Conservation (phyloP, 2,113 vertebrate genomes). For the Lepus americanus region DNA sequence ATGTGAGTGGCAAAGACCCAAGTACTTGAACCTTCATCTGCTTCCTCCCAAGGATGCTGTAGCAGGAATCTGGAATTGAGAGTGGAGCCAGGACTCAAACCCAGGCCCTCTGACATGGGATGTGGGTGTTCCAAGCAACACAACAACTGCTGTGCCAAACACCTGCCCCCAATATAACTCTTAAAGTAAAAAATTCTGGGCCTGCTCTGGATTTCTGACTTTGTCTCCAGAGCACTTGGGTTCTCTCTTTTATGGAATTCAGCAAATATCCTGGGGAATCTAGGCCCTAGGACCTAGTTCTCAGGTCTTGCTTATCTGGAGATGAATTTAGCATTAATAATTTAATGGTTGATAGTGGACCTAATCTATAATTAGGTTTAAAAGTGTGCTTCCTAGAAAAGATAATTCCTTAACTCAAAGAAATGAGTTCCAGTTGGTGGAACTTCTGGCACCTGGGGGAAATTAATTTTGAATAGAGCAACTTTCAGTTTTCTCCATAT, state of each 20-base stretch:
- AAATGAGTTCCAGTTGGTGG: conserved; percentile 14
- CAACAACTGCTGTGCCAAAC: too few relatives aligned
- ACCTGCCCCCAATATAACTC: not conserved
- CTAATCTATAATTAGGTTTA: conserved; percentile 11
- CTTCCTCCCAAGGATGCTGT: too few relatives aligned
- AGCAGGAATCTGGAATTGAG: too few relatives aligned
- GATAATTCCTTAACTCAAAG: not conserved
- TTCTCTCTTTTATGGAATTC: not conserved
- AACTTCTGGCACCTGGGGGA: not conserved
- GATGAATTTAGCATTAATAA: conserved; percentile 27
- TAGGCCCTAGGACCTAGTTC: not conserved
- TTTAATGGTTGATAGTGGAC: not conserved
- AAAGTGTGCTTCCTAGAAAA: conserved; percentile 19
- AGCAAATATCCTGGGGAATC: not conserved
- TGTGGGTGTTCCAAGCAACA: too few relatives aligned
- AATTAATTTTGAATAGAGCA: conserved; percentile 16
- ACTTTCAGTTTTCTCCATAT: conserved; percentile 22
- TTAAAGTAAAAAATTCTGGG: conserved; percentile 4
- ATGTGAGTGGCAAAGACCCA: too few relatives aligned
- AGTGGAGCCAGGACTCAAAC: too few relatives aligned
- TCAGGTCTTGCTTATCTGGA: not conserved
- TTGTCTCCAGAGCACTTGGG: not conserved
- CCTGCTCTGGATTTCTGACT: not conserved
- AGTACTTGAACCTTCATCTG: too few relatives aligned
- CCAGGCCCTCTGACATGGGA: too few relatives aligned